phyloP scores from a whole-genome alignment of 2,888 invertebrate genomes.

The Biston betularia region DNA sequence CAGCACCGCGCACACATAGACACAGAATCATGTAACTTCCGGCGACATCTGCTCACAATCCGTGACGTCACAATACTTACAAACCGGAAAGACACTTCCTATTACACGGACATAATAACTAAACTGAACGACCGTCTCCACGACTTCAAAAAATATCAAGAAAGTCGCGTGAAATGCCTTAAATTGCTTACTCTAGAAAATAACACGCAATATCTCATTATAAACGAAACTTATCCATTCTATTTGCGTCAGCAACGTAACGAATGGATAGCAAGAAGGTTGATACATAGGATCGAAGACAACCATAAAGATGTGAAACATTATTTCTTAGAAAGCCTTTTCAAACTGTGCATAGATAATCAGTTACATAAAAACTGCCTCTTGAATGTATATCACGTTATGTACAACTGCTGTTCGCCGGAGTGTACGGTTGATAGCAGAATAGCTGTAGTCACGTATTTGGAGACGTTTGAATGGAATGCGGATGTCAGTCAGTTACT shows the following conservation, averaged over 20 bases:
- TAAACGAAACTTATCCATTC: slow-evolving; percentile 36
- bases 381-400: neutral
- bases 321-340: slow-evolving; percentile 16
- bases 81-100: neutral
- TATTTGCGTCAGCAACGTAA: neutral
- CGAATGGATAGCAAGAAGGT: neutral
- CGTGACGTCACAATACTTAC: neutral
- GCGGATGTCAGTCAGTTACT: neutral
- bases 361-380: neutral
- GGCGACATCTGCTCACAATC: neutral
- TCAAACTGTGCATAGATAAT: neutral
- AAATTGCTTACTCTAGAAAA: slow-evolving; percentile 61
- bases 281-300: slow-evolving; percentile 57
- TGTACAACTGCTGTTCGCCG: slow-evolving; percentile 1
- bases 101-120: neutral
- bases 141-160: slow-evolving; percentile 54
- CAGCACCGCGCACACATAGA: neutral
- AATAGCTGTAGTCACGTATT: neutral
- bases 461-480: neutral
- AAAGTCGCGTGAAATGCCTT: slow-evolving; percentile 69
- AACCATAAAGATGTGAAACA: slow-evolving; percentile 28
- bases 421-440: neutral
- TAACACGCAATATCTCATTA: slow-evolving; percentile 58
- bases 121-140: slow-evolving; percentile 74
- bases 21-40: neutral